These are phyloP conservation scores for Melopsittacus undulatus DNA, from an alignment of 2,797 vertebrate species.

Conservation along the genomic window DNA sequence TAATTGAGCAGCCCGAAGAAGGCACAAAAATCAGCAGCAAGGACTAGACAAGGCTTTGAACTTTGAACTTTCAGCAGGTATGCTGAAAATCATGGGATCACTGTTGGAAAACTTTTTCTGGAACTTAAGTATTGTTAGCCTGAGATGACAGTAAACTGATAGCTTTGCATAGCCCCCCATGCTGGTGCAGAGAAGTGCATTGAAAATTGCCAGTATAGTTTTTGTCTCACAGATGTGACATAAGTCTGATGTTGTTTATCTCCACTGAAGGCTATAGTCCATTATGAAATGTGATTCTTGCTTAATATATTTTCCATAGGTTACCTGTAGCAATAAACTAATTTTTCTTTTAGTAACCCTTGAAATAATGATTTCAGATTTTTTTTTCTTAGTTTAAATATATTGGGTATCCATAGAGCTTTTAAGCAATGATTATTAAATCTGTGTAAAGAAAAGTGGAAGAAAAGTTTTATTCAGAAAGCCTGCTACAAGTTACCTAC, in stretches of 20 bases:
- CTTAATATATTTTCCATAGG: neutral
- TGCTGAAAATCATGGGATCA: neutral
- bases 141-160: neutral
- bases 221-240: neutral
- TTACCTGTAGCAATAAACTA: neutral
- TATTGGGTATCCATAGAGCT: neutral
- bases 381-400: neutral
- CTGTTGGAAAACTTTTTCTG: neutral
- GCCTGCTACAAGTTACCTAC: neutral
- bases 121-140: neutral
- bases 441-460: neutral
- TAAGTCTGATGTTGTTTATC: neutral
- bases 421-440: neutral
- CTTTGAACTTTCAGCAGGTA: neutral
- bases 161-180: neutral
- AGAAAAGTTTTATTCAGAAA: neutral
- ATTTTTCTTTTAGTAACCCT: neutral
- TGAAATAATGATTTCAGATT: neutral
- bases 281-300: neutral
- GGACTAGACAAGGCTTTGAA: neutral
- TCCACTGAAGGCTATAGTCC: neutral
- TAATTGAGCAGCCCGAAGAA: neutral
- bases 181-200: neutral
- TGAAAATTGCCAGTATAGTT: neutral
- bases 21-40: neutral